Percentiles rank a stretch among this genome's conserved stretches.
These are phyloP conservation scores for Tupaia chinensis DNA, from an alignment of 2,113 vertebrate species.

Conservation along the genomic window DNA sequence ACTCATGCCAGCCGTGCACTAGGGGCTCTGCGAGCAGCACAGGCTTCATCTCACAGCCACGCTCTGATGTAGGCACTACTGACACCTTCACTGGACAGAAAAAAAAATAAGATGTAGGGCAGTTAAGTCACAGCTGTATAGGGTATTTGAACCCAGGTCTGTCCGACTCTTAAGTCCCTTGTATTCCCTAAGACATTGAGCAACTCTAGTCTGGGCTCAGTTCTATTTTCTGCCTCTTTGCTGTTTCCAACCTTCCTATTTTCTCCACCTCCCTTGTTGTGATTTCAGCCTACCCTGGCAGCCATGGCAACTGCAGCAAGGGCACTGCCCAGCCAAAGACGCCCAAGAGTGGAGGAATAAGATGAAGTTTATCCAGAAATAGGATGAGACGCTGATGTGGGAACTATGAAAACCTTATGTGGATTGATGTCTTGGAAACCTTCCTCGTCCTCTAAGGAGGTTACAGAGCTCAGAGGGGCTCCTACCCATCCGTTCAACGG, in stretches of 20 bases:
- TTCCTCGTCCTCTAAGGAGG: not conserved
- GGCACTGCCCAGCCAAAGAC: not conserved
- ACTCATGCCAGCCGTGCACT: accelerated
- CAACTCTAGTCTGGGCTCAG: not conserved
- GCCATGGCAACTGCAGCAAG: not conserved
- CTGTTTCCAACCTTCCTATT: not conserved
- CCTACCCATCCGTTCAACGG: constrained; percentile 49
- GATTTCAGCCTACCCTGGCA: not conserved
- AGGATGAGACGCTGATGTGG: not conserved
- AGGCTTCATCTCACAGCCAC: not conserved
- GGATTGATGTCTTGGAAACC: not conserved
- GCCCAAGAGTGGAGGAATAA: not conserved
- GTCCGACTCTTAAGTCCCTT: no score
- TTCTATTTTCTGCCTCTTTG: not conserved
- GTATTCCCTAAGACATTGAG: not conserved
- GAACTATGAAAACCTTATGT: not conserved
- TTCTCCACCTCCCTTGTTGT: not conserved
- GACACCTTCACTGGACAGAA: not conserved
- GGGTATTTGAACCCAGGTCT: not conserved
- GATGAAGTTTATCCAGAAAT: not conserved
- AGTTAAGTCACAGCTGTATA: not conserved
- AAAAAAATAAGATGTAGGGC: not conserved
- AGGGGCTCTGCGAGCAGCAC: accelerated
- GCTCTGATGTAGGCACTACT: not conserved
- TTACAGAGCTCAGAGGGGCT: not conserved